phyloP scores from a whole-genome alignment of 2,888 invertebrate genomes.

The Scaptomyza tumidula region DNA sequence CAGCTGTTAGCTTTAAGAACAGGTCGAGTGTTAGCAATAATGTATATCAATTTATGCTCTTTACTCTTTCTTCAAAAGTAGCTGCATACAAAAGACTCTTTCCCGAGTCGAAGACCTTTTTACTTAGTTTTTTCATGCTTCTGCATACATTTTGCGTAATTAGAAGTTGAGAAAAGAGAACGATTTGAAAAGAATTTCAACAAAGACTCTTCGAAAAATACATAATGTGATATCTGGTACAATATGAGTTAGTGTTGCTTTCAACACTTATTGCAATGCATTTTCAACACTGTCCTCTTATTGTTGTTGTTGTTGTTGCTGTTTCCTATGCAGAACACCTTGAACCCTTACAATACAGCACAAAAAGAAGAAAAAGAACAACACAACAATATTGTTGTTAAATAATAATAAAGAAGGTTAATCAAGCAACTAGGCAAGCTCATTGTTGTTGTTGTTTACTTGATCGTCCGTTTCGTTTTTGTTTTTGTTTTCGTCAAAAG shows the following conservation, averaged over 20 bases:
- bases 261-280: slow-evolving; percentile 10
- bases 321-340: slow-evolving; percentile 37
- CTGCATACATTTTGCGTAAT: slow-evolving; percentile 44
- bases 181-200: not conserved
- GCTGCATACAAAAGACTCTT: not conserved
- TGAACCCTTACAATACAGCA: slow-evolving; percentile 27
- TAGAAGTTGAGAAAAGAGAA: slow-evolving; percentile 23
- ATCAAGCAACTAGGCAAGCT: slow-evolving; percentile 57
- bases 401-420: slow-evolving; percentile 57
- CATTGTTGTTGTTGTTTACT: slow-evolving; percentile 9
- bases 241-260: not conserved
- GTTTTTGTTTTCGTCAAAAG: slow-evolving; percentile 19
- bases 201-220: not conserved
- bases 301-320: slow-evolving; percentile 17
- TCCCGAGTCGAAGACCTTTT: not conserved
- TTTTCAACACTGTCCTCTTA: not conserved
- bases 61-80: not conserved
- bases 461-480: slow-evolving; percentile 16
- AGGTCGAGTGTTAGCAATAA: not conserved
- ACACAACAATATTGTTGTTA: slow-evolving; percentile 29
- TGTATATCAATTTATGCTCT: not conserved
- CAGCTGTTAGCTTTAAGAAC: not conserved
- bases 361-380: not conserved
- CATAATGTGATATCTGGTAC: too few species aligned
- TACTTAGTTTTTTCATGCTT: slow-evolving; percentile 40